Evolutionary conservation across 1,140 invertebrate genomes (phyloP).

Genomic region (Thaumetopoea pityocampa): DNA sequence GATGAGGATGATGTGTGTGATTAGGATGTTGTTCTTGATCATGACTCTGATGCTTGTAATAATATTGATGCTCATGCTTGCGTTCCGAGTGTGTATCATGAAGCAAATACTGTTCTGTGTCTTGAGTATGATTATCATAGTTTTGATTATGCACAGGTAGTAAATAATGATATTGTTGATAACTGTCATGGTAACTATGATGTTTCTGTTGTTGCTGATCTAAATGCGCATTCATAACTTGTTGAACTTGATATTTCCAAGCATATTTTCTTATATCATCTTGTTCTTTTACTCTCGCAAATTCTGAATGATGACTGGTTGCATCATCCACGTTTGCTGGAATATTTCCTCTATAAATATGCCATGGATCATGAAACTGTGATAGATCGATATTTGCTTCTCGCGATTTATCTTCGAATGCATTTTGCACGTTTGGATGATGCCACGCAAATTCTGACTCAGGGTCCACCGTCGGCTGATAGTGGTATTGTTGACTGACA

Average conservation of each 20-base stretch:
- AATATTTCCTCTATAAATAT: slow-evolving; percentile 67
- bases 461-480: slow-evolving; percentile 50
- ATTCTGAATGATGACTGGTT: slow-evolving; percentile 13
- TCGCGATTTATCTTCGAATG: slow-evolving; percentile 24
- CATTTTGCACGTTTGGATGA: slow-evolving; percentile 45
- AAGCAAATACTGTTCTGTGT: slow-evolving; percentile 11
- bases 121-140: slow-evolving; percentile 4
- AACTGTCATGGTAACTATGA: neutral
- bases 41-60: slow-evolving; percentile 2
- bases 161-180: too few species aligned
- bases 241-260: slow-evolving; percentile 39
- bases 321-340: slow-evolving; percentile 27
- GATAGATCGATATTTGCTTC: slow-evolving; percentile 49
- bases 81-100: slow-evolving; percentile 5
- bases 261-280: slow-evolving; percentile 48
- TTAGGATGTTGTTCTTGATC: slow-evolving; percentile 13
- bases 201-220: too few species aligned
- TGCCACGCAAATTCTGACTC: slow-evolving; percentile 72
- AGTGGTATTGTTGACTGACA: slow-evolving; percentile 29
- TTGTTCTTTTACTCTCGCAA: slow-evolving; percentile 27
- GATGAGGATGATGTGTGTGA: slow-evolving; percentile 10
- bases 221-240: too few species aligned
- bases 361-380: slow-evolving; percentile 79
- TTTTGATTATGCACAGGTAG: slow-evolving; percentile 3
- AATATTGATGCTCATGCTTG: slow-evolving; percentile 3